phyloP scores from a whole-genome alignment of 2,113 vertebrate genomes.

The Brienomyrus longianalis region DNA sequence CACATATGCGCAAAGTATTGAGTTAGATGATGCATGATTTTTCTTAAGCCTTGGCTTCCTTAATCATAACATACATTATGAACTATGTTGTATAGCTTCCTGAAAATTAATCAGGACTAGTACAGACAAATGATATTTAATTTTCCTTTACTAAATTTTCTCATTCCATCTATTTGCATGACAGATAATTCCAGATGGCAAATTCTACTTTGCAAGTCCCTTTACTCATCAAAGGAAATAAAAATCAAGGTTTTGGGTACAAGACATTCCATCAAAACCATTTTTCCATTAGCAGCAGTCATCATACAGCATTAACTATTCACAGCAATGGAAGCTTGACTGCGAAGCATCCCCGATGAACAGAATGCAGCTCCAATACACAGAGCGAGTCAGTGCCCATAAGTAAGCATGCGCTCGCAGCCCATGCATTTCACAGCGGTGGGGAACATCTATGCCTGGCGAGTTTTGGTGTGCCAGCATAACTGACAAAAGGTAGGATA shows the following conservation, averaged over 20 bases:
- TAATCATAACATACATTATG: background rate
- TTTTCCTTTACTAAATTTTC: conserved; percentile 16
- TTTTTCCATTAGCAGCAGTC: background rate
- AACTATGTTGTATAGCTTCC: background rate
- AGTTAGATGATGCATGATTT: background rate
- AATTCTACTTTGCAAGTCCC: conserved; percentile 15
- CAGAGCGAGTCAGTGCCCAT: background rate
- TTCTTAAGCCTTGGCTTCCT: background rate
- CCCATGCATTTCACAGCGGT: background rate
- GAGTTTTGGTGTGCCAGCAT: background rate
- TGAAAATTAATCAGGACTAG: conserved; percentile 10
- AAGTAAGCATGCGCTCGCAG: background rate
- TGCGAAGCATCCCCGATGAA: background rate
- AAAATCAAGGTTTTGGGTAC: conserved; percentile 20
- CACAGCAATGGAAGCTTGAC: background rate
- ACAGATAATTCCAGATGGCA: conserved; percentile 27
- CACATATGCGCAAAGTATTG: background rate
- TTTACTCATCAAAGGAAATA: conserved; percentile 22
- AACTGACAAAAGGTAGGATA: background rate
- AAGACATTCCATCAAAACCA: conserved; percentile 7
- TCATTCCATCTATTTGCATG: conserved; percentile 17
- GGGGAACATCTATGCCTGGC: background rate
- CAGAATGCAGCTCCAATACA: background rate
- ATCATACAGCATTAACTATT: background rate
- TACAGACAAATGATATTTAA: conserved; percentile 15